These are phyloP conservation scores for Cataglyphis livida DNA, from an alignment of 2,888 invertebrate genomes.

Conservation along the genomic window DNA sequence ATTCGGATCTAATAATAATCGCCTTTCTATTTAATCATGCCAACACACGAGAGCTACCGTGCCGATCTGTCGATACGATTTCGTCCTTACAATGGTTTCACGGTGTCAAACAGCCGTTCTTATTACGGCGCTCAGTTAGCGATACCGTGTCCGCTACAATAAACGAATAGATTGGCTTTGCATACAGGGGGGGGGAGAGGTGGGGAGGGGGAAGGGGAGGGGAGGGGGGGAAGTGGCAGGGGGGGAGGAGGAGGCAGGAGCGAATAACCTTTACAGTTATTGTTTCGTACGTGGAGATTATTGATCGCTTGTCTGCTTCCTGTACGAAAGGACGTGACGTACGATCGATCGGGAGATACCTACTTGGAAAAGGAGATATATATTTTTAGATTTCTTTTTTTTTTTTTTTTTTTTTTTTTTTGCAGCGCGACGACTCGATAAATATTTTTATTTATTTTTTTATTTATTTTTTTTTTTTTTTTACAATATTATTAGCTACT, in stretches of 20 bases:
- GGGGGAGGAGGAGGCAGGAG: neutral
- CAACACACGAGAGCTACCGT: constrained; percentile 18
- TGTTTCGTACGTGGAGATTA: constrained; percentile 33
- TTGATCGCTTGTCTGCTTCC: constrained; percentile 26
- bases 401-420: too few species aligned
- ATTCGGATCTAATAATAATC: constrained; percentile 48
- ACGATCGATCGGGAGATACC: neutral
- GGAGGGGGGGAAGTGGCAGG: too few species aligned
- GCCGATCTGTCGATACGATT: constrained; percentile 5
- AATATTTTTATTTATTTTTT: too few species aligned
- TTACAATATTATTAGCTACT: too few species aligned
- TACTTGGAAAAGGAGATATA: too few species aligned
- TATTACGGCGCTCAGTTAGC: constrained; percentile 26
- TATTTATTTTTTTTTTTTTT: too few species aligned
- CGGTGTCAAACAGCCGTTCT: neutral
- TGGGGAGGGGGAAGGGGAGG: neutral
- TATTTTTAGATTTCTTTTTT: too few species aligned
- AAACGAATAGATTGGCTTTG: constrained; percentile 29
- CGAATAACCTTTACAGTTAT: constrained; percentile 36
- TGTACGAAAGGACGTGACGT: constrained; percentile 17
- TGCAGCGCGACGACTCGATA: too few species aligned
- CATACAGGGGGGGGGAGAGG: neutral
- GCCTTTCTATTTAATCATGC: constrained; percentile 52
- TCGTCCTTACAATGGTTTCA: constrained; percentile 3
- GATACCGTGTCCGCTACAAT: constrained; percentile 15